Evolutionary conservation across 2,113 vertebrate genomes (phyloP), one percentile per base, ranked within the genome.

Genomic region (Echinops telfairi): DNA sequence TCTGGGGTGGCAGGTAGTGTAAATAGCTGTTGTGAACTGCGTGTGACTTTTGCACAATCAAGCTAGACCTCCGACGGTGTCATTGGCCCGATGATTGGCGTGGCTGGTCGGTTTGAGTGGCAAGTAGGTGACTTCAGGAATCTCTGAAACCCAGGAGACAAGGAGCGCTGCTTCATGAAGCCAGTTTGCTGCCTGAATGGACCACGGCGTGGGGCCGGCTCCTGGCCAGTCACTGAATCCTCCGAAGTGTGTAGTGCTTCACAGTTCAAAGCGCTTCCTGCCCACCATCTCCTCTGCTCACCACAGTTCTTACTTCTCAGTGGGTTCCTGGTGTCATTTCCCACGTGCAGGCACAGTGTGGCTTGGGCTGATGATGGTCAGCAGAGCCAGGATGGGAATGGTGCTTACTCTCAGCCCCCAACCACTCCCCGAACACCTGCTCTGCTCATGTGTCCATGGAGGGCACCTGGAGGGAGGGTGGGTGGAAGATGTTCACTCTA

Each of bases 181-280:
- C 40, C 27, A 27, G 1, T 0, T 25, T 76, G 38, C 47, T 8
- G 1, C 14, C 0, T 14, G 11, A 58, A 33, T n/a, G 17, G 47
- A 11, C 22, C 4, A 2, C 5, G 58, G 64, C n/a, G n/a, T n/a
- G n/a, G 1, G 6, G 31, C 29, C 17, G 19, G 47, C 83, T 70
- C 1, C 0, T 0, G 57, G 73, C 17, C 25, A 0, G 33, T 73
- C 73, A 19, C 77, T 10, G 0, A 2, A 1, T 9, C 10, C 62
- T 31, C 31, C n/a, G 16, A 0, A 57, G 6, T 78, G 83, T n/a
- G 29, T 15, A 5, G 68, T 2, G 4, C 31, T 17, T n/a, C 6
- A 1, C 8, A 2, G 64, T 71, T 11, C n/a, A 58, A 29, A 83
- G 11, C 82, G 9, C n/a, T 6, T 27, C 22, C 1, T 1, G 14